A percentile compares a stretch with the other conserved stretches of the same genome.
Conservation (phyloP, 2,888 invertebrate species). For the Eueremaeus valkanovi region DNA sequence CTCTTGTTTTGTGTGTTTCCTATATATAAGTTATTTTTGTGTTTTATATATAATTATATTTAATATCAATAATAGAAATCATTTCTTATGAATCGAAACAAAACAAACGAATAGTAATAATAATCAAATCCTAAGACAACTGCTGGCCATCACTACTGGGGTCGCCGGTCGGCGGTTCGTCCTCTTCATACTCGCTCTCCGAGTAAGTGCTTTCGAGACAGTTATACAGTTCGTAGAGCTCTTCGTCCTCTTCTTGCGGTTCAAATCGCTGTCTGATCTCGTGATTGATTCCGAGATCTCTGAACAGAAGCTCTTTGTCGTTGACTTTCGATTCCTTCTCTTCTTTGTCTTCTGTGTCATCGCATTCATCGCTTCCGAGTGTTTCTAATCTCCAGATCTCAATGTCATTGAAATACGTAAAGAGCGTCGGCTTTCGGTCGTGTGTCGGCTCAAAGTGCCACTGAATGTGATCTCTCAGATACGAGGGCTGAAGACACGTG, state of each 20-base stretch:
- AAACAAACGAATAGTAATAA: too few relatives aligned
- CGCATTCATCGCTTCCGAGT: not conserved
- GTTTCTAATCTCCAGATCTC: constrained; percentile 12
- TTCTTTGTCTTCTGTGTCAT: not conserved
- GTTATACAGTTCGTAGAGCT: constrained; percentile 13
- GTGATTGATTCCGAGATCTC: not conserved
- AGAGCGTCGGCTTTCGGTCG: constrained; percentile 8
- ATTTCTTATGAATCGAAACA: too few relatives aligned
- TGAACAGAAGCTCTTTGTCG: constrained; percentile 2
- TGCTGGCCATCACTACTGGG: not conserved
- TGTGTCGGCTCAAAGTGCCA: constrained; percentile 62
- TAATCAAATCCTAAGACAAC: not conserved
- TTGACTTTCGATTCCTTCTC: not conserved
- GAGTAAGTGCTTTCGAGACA: not conserved
- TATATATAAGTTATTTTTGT: not conserved
- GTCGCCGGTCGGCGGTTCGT: not conserved
- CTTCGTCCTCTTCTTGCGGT: constrained; percentile 25
- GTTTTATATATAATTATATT: not conserved
- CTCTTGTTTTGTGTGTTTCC: not conserved
- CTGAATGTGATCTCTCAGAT: constrained; percentile 72
- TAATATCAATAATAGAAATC: too few relatives aligned
- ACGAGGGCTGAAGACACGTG: constrained; percentile 67
- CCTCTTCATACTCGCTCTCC: constrained; percentile 27
- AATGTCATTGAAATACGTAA: constrained; percentile 2
- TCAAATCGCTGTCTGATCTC: not conserved